Base-by-base conservation (phyloP, 2,797 vertebrate species). In the Mormyrus proboscirostris region DNA sequence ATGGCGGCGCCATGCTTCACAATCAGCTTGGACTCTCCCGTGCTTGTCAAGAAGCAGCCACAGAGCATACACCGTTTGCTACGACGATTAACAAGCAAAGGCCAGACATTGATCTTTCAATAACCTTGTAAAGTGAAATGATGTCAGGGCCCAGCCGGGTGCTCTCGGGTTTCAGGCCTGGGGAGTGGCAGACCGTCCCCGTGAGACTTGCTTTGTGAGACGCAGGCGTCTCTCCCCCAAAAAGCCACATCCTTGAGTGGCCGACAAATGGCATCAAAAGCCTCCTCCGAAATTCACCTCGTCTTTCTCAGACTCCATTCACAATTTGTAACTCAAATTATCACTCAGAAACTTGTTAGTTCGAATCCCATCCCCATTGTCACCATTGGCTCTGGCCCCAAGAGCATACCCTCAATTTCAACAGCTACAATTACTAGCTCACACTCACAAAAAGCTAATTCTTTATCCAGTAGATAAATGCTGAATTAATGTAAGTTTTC, bases 81-180 rank as follows among this genome's bases (percentile, higher is more conserved):
- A 22, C 2, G 16, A 7, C 79, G 79, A 49, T 49, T 49, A 83
- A 50, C 19, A 83, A 50, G 47, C 8, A 47, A 83, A 83, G 2
- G 38, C 38, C 69, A 76, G 69, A 83, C 16, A 83, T 88, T 22
- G 49, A 22, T 53, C 22, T 76, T 69, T 49, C n/a, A 85, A 86
- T 88, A 76, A 82, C 87, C 85, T 87, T 65, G 50, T 53, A 50
- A 22, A 76, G 88, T 62, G 55, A 25, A 16, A 25, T 88, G 38
- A 83, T n/a, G 38, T 83, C 79, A 83, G 33, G 79, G 79, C 38
- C 9, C n/a, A 41, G 38, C 41, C 8, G 79, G 44, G 44, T 4
- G 44, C 69, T 22, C 79, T 83, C 44, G 0, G 79, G 19, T 83
- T 83, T 83, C 79, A 49, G 79, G 79, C n/a, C 44, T 22, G 41